Percentiles rank a stretch among this genome's conserved stretches.
phyloP scores from a whole-genome alignment of 1,140 invertebrate species.

The Palaemon carinicauda region DNA sequence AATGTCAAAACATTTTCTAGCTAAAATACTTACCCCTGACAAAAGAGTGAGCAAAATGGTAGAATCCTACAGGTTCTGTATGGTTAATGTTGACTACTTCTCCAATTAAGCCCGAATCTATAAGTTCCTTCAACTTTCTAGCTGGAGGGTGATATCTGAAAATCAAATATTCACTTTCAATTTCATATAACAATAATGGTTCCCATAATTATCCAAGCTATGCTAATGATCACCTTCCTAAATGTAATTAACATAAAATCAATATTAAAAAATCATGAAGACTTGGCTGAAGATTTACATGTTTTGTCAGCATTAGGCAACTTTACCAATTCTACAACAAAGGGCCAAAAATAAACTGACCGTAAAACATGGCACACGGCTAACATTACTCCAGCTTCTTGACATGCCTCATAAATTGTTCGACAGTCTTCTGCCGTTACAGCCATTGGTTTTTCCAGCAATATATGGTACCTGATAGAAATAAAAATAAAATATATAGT shows the following conservation, averaged over 20 bases:
- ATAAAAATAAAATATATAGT: neutral
- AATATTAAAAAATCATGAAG: neutral
- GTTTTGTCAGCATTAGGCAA: neutral
- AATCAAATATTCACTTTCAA: neutral
- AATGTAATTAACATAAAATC: too few species aligned
- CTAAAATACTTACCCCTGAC: slow-evolving; percentile 33
- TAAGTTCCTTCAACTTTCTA: slow-evolving; percentile 65
- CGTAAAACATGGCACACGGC: slow-evolving; percentile 68
- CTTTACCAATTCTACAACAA: neutral
- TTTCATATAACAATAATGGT: neutral
- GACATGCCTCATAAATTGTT: slow-evolving; percentile 64
- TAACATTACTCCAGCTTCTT: slow-evolving; percentile 64
- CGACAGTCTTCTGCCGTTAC: slow-evolving; percentile 66
- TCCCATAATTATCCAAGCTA: too few species aligned
- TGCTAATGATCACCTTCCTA: too few species aligned
- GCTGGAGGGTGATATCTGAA: slow-evolving; percentile 61
- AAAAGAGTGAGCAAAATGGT: slow-evolving; percentile 67
- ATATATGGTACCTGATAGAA: slow-evolving; percentile 63
- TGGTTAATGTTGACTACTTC: slow-evolving; percentile 67
- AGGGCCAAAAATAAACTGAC: slow-evolving; percentile 60
- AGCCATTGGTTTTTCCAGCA: slow-evolving; percentile 69
- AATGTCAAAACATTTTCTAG: too few species aligned
- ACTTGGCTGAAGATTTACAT: neutral
- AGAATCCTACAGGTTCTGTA: slow-evolving; percentile 67
- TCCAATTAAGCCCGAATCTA: slow-evolving; percentile 65